phyloP scores from a whole-genome alignment of 2,113 vertebrate genomes.

The Elgaria multicarinata region DNA sequence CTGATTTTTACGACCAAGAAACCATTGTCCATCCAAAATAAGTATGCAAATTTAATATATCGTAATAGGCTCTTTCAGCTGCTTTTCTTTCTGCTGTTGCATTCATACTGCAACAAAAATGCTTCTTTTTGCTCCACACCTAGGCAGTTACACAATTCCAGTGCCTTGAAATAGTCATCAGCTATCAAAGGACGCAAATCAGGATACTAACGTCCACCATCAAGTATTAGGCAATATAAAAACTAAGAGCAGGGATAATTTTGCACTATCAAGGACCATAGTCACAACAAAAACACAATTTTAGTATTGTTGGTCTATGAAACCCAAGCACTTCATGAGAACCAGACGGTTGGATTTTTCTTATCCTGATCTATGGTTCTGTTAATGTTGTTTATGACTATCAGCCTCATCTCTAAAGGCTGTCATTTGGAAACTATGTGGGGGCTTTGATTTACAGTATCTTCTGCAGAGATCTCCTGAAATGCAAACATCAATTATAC shows the following conservation, averaged over 20 bases:
- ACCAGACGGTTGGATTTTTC: neutral
- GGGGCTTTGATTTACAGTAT: neutral
- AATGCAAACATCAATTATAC: slow-evolving; percentile 7
- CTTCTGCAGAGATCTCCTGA: neutral
- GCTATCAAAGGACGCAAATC: neutral
- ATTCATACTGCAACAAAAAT: neutral
- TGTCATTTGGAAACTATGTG: neutral
- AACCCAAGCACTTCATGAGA: neutral
- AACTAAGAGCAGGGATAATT: neutral
- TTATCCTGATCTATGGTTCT: neutral
- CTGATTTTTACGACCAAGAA: neutral
- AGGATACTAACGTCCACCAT: no score
- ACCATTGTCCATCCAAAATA: neutral
- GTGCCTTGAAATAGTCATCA: neutral
- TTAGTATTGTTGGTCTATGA: neutral
- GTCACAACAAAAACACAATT: neutral
- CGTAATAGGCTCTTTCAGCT: neutral
- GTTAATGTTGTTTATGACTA: neutral
- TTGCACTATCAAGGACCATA: neutral
- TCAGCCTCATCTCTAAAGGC: neutral
- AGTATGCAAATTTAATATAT: neutral
- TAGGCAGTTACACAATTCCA: neutral
- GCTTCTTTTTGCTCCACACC: neutral
- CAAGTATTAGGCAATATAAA: neutral
- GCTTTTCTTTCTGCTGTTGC: no score